A percentile compares a stretch with the other conserved stretches of the same genome.
Conservation (phyloP, 2,113 vertebrate genomes). For the Panthera tigris region DNA sequence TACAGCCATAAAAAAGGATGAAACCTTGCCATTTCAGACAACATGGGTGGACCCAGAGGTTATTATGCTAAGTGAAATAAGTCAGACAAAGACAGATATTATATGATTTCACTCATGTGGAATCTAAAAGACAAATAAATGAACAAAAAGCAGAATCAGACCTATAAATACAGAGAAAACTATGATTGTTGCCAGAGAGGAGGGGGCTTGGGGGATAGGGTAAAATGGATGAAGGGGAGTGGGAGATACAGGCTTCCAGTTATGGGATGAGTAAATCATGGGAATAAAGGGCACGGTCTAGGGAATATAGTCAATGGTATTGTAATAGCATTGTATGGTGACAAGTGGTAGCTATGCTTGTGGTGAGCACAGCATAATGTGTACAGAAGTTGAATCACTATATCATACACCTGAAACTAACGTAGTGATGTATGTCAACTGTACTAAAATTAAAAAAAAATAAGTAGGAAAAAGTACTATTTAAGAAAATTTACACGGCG, state of each 20-base stretch:
- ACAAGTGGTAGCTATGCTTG: not conserved
- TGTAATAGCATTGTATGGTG: not conserved
- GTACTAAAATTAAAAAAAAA: not conserved
- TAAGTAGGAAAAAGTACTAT: not conserved
- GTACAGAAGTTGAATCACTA: not conserved
- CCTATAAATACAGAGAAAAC: not conserved
- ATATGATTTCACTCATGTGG: not conserved
- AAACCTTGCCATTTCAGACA: not conserved
- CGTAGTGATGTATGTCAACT: not conserved
- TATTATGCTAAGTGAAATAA: not conserved
- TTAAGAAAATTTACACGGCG: not conserved
- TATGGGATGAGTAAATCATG: not conserved
- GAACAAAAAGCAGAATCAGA: not conserved
- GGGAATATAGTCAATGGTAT: not conserved
- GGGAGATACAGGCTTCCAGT: not conserved
- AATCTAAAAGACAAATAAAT: not conserved
- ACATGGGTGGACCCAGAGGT: not conserved
- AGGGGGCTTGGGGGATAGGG: not conserved
- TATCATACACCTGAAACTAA: not conserved
- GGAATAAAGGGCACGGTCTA: not conserved
- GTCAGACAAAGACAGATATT: not conserved
- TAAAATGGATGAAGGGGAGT: not conserved
- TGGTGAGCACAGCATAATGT: not conserved
- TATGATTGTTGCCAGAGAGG: not conserved
- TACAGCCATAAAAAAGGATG: not conserved